A percentile compares a stretch with the other conserved stretches of the same genome.
phyloP scores from a whole-genome alignment of 2,113 vertebrate genomes.

The Cercocebus atys region DNA sequence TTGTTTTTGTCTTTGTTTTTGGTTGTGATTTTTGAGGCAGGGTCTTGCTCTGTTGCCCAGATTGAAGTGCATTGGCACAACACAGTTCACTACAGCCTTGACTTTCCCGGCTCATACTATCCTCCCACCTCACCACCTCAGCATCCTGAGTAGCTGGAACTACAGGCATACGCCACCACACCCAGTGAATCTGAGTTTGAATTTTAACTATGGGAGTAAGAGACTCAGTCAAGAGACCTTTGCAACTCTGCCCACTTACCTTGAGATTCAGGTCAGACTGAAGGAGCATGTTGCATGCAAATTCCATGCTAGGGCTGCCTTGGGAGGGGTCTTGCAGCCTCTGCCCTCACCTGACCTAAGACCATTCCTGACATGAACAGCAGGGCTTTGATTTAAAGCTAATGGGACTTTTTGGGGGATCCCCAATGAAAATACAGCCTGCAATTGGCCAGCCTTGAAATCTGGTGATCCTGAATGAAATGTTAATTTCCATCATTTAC shows the following conservation, averaged over 20 bases:
- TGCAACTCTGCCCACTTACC: no score
- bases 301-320: background rate
- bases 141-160: no score
- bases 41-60: no score
- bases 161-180: no score
- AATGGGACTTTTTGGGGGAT: background rate
- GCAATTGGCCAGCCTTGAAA: background rate
- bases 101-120: no score
- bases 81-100: no score
- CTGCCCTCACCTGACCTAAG: background rate
- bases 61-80: no score
- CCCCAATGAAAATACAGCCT: background rate
- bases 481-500: background rate
- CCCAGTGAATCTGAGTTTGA: no score
- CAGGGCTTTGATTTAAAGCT: background rate
- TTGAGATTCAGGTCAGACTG: background rate
- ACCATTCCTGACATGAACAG: background rate
- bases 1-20: background rate
- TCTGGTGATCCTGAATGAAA: background rate
- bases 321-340: background rate
- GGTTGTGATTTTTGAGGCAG: no score
- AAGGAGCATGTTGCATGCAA: accelerated
- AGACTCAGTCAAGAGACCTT: background rate
- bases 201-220: background rate
- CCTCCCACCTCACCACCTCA: no score